A percentile compares a stretch with the other conserved stretches of the same genome.
phyloP scores from a whole-genome alignment of 2,888 invertebrate species.

The Pachliopta kotzebuea region DNA sequence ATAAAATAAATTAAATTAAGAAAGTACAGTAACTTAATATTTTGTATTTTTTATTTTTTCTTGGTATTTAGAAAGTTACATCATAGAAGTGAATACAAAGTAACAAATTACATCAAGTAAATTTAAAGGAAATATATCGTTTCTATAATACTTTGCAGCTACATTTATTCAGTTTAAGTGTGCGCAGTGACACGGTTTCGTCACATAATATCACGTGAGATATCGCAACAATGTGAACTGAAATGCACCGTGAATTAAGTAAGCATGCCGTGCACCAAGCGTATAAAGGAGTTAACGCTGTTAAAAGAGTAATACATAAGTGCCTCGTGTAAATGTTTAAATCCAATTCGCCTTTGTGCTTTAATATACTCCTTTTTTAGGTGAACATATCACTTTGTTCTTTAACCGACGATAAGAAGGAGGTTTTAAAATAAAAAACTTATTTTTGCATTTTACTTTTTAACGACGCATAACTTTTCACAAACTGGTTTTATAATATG shows the following conservation, averaged over 20 bases:
- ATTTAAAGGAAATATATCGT: not conserved
- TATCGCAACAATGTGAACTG: slow-evolving; percentile 43
- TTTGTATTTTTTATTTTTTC: not conserved
- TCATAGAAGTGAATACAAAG: too few species aligned
- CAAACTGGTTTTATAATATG: too few species aligned
- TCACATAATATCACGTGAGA: slow-evolving; percentile 54
- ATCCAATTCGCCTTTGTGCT: slow-evolving; percentile 6
- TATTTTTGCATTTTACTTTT: too few species aligned
- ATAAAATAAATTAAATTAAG: not conserved
- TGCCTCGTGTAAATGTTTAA: slow-evolving; percentile 4
- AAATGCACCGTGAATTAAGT: slow-evolving; percentile 37
- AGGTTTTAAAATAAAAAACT: not conserved
- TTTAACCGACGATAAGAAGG: not conserved
- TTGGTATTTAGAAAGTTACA: too few species aligned
- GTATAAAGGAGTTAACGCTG: slow-evolving; percentile 43
- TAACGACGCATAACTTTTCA: too few species aligned
- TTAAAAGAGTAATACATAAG: slow-evolving; percentile 33
- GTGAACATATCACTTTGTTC: not conserved
- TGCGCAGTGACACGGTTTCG: slow-evolving; percentile 44
- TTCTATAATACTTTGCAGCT: slow-evolving; percentile 8
- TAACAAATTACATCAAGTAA: too few species aligned
- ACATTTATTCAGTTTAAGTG: slow-evolving; percentile 40
- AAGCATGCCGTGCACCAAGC: slow-evolving; percentile 37
- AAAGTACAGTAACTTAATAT: not conserved
- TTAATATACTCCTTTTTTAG: slow-evolving; percentile 18